Base-by-base conservation (phyloP, 2,888 invertebrate genomes). In the Aromia moschata region DNA sequence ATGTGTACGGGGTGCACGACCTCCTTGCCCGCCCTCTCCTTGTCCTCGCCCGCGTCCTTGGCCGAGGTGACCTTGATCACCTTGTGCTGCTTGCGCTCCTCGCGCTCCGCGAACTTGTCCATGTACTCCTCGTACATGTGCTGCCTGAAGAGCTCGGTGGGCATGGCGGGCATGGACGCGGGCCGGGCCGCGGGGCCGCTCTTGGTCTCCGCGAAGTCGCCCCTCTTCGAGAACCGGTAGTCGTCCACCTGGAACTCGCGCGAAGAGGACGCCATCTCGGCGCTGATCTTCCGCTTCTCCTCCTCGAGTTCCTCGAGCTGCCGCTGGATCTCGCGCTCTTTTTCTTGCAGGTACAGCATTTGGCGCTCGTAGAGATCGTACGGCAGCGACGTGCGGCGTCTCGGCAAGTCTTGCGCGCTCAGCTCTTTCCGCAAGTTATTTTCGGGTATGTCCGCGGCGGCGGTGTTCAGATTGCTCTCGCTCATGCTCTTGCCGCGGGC, bases 41-140 rank as follows among this genome's bases (percentile, higher is more conserved):
- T 25, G 2, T 59, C 60, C n/a, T 58, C 44, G 31, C 52, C 53
- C 7, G 61, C 18, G 17, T 72, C 70, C 17, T 70, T 67, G 11
- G 20, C 76, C 10, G 87, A 86, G 0, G 91, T 89, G 58, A 93
- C 87, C 83, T 92, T 92, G 11, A 94, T 89, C 15, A 93, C 86
- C 81, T 91, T 92, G 52, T 91, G 88, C 60, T 90, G 86, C 69
- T 90, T 90, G 40, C 94, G 84, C 73, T 93, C 89, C 70, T 91
- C 88, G 9, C 92, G 84, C 76, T 91, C 90, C 2, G 89, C 87
- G 72, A 93, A 89, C 80, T 93, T 90, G 73, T 84, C 84, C 75
- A 92, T 86, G 81, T 93, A 93, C 78, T 93, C 93, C 69, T 90
- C 86, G 80, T 91, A 93, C 93, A 94, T 93, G 79, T 89, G 87